Conservation (phyloP, 2,797 vertebrate genomes). For the Neosilurus mollespiculum region DNA sequence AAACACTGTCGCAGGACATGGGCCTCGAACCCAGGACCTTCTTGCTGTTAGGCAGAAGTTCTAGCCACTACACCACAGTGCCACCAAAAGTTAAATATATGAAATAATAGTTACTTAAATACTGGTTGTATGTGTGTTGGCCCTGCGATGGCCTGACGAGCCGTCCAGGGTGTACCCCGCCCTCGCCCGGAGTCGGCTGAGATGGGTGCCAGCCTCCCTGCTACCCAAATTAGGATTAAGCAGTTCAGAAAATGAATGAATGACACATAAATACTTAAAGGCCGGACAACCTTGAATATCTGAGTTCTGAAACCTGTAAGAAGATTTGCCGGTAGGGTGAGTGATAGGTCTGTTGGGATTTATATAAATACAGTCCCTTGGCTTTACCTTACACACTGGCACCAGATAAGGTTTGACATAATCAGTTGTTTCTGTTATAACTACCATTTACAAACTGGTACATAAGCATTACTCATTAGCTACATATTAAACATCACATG, state of each 20-base stretch:
- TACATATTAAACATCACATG: conserved; percentile 50
- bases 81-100: background rate
- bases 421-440: conserved; percentile 60
- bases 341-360: conserved; percentile 15
- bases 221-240: no score
- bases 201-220: no score
- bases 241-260: no score
- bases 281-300: background rate
- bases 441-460: conserved; percentile 37
- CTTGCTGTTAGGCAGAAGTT: no score
- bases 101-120: background rate
- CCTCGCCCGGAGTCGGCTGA: no score
- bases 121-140: no score
- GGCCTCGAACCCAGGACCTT: no score
- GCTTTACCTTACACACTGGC: background rate
- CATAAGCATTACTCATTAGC: conserved; percentile 44
- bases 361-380: background rate
- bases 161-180: no score
- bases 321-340: background rate
- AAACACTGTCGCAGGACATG: no score
- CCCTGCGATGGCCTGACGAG: no score
- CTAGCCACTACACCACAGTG: no score
- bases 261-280: no score
- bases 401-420: conserved; percentile 42
- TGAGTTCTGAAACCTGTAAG: background rate